Conservation (phyloP, 2,113 vertebrate species). For the Pao palembangensis region DNA sequence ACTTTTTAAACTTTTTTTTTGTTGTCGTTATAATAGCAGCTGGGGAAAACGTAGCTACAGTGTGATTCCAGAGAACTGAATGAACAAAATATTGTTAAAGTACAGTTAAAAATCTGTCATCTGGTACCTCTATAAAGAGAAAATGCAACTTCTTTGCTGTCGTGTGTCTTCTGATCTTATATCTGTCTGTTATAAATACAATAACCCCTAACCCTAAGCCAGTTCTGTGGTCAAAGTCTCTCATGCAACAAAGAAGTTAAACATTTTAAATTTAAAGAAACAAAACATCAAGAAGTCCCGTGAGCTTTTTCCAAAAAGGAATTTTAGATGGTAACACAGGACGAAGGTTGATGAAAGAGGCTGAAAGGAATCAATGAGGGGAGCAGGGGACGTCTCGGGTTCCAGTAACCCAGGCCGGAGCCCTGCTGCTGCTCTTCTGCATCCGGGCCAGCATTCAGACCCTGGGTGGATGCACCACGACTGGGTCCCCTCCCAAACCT, state of each 20-base stretch:
- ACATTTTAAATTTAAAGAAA: slow-evolving; percentile 12
- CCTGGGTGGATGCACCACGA: too few species aligned
- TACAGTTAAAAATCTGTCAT: slow-evolving; percentile 52
- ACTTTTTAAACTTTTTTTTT: slow-evolving; percentile 27
- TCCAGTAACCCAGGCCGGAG: slow-evolving; percentile 23
- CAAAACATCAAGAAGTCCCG: neutral
- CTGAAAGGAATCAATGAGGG: slow-evolving; percentile 46
- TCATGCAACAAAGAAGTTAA: slow-evolving; percentile 50
- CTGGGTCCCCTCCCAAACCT: too few species aligned
- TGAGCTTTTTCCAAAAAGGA: neutral
- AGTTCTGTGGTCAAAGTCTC: slow-evolving; percentile 35
- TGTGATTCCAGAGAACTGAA: slow-evolving; percentile 59
- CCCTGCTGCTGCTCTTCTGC: slow-evolving; percentile 18
- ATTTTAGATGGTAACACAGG: slow-evolving; percentile 57
- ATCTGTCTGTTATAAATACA: slow-evolving; percentile 57
- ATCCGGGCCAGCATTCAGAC: neutral
- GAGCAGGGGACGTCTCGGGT: slow-evolving; percentile 49
- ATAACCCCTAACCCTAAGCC: too few species aligned
- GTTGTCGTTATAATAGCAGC: slow-evolving; percentile 65
- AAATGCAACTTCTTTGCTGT: slow-evolving; percentile 48
- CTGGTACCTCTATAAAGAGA: slow-evolving; percentile 71
- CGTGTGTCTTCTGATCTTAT: slow-evolving; percentile 38
- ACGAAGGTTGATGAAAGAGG: slow-evolving; percentile 58
- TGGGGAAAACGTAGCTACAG: slow-evolving; percentile 67
- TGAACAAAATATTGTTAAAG: slow-evolving; percentile 24